Evolutionary conservation across 2,797 vertebrate genomes (phyloP), one percentile per base, ranked within the genome.

Genomic region (Menidia menidia): DNA sequence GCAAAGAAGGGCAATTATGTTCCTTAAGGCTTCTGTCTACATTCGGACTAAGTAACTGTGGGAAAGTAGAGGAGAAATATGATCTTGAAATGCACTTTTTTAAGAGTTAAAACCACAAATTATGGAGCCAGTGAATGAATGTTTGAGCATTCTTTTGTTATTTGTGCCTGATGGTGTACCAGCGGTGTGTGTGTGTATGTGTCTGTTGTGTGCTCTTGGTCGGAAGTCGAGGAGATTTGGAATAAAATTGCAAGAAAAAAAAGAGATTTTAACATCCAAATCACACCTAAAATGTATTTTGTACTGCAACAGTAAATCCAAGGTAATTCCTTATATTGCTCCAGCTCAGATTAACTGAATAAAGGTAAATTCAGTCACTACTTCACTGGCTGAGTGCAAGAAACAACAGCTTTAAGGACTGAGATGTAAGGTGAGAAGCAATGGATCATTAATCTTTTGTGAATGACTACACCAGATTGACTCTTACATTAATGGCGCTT

Each of bases 1-100:
- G 45, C 15, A 43, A 72, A 78, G 25, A 80, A 48, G 32, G 33
- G 7, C 61, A 83, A 83, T 83, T 88, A 86, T 75, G 67, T 68
- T 63, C 71, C 82, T 79, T 43, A 56, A 48, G 55, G 50, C 72
- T 68, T 35, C n/a, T 71, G 39, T 30, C 47, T 70, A 56, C 71
- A 74, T 80, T 83, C 61, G 76, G 65, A 11, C 7, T 19, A 44
- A 60, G 65, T 2, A 53, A 59, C 63, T 68, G 70, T 79, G 79
- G 71, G 74, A 83, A 80, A 73, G 41, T 9, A 51, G 31, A 64
- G 35, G 60, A 83, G 59, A 77, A 66, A 73, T 39, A 45, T 12
- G 53, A 74, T 54, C 60, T 48, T 19, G 44, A 71, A 50, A 67
- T 43, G 48, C 51, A 73, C 64, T 60, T 54, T 64, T 77, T 3